Conservation (phyloP, 2,797 vertebrate genomes). For the Syngnathus rostellatus region DNA sequence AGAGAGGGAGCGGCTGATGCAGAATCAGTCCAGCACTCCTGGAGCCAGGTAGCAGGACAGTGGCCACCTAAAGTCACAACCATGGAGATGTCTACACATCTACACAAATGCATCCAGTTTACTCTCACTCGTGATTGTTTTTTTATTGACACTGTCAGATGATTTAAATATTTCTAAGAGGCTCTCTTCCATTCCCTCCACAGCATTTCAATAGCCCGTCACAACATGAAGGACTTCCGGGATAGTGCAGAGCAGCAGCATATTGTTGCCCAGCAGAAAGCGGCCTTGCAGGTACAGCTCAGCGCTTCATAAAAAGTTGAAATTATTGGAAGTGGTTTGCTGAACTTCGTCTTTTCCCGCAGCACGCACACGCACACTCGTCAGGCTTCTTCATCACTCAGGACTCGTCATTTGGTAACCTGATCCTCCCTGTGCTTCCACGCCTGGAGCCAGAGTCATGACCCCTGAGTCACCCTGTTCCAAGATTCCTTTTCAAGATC, state of each 20-base stretch:
- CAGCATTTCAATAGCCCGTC: conserved; percentile 47
- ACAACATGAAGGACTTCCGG: conserved; percentile 81
- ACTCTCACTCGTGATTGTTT: too few relatives aligned
- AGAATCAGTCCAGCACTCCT: conserved; percentile 87
- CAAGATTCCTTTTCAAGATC: not conserved
- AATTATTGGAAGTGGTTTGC: not conserved
- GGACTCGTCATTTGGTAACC: conserved; percentile 96
- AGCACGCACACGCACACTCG: conserved; percentile 93
- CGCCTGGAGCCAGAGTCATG: conserved; percentile 80
- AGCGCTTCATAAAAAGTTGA: not conserved
- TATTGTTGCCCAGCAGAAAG: conserved; percentile 93
- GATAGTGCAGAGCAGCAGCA: conserved; percentile 96
- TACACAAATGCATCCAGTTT: not conserved
- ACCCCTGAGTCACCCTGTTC: conserved; percentile 4
- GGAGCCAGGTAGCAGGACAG: conserved; percentile 79
- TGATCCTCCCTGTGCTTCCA: conserved; percentile 93
- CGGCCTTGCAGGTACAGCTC: conserved; percentile 71
- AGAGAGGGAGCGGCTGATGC: conserved; percentile 88
- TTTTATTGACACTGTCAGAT: not conserved
- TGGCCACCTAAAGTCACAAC: not conserved
- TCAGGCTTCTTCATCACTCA: conserved; percentile 98
- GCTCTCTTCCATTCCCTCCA: not conserved
- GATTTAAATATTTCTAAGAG: not conserved
- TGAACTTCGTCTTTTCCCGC: not conserved
- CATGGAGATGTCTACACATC: not conserved